Evolutionary conservation across 2,113 vertebrate genomes (phyloP).

Genomic region (Cheilinus undulatus): DNA sequence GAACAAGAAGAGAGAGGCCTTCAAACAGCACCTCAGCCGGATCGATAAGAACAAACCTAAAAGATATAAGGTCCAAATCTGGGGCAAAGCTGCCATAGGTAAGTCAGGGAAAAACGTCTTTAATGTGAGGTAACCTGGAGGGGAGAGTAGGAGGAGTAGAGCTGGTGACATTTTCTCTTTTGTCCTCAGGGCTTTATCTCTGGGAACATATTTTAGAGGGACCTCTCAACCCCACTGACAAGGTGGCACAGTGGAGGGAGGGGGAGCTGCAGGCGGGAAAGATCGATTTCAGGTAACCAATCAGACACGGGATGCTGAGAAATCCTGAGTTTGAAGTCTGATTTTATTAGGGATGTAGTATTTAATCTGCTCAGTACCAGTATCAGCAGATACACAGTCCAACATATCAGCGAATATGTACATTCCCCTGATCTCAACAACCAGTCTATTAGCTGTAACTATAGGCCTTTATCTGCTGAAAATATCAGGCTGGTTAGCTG

Average conservation of each 20-base stretch:
- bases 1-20: slow-evolving; percentile 84
- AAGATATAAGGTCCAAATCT: slow-evolving; percentile 90
- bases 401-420: too few species aligned
- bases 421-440: too few species aligned
- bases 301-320: neutral
- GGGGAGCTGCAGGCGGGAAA: slow-evolving; percentile 89
- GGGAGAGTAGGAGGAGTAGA: too few species aligned
- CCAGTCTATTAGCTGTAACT: too few species aligned
- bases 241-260: slow-evolving; percentile 92
- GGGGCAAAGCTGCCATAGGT: slow-evolving; percentile 98
- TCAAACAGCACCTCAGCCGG: slow-evolving; percentile 82
- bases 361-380: too few species aligned
- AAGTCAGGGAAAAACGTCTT: slow-evolving; percentile 43
- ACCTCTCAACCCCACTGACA: slow-evolving; percentile 88
- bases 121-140: neutral
- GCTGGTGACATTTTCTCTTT: neutral
- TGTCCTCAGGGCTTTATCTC: slow-evolving; percentile 89
- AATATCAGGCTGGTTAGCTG: too few species aligned
- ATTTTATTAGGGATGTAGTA: too few species aligned
- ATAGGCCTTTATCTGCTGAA: too few species aligned
- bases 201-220: slow-evolving; percentile 97
- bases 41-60: slow-evolving; percentile 82
- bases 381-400: too few species aligned
- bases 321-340: neutral
- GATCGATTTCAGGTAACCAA: slow-evolving; percentile 90